Evolutionary conservation across 2,888 invertebrate species (phyloP), one percentile per base, ranked within the genome.

Genomic region (Maniola hyperantus): DNA sequence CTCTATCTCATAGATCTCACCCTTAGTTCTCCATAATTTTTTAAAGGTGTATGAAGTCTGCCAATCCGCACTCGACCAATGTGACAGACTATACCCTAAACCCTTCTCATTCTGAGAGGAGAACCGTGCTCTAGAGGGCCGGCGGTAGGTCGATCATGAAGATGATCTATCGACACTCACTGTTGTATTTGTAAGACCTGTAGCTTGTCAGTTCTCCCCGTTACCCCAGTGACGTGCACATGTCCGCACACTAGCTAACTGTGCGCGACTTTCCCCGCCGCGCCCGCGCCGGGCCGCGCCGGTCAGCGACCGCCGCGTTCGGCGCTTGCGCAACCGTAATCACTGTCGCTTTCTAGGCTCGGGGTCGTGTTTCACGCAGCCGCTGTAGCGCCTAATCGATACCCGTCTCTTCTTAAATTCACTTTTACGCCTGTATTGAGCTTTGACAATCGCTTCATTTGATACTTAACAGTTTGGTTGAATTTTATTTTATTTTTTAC

Each of bases 281-380:
- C 71, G 61, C 79, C 88, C 73, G 72, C 79, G 81, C 74, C 82
- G 87, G 61, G 79, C 88, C 73, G 72, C 79, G 81, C 74, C 82
- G 87, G 86, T 87, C 89, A 80, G 74, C 80, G 87, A 83, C 88
- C 88, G 78, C 70, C 70, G 71, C 76, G 84, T 90, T 90, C 84
- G 90, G 84, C 83, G 80, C 82, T 87, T 85, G 83, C 89, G 88
- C 84, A 88, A 88, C 81, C 69, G 69, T 73, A 77, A 83, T 82
- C 85, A 88, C 90, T 89, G 83, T 90, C 88, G 77, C 90, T 91
- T 90, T 91, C 90, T 90, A 89, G 81, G 83, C 70, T 83, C 77
- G 65, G 61, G 64, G 60, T 70, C 70, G 66, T 68, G 70, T 66
- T 67, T 79, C 78, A 76, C 75, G 54, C 67, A 69, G 66, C 60